Percentiles rank a stretch among this genome's conserved stretches.
Conservation (phyloP, 2,888 invertebrate genomes). For the Julus scandinavius region DNA sequence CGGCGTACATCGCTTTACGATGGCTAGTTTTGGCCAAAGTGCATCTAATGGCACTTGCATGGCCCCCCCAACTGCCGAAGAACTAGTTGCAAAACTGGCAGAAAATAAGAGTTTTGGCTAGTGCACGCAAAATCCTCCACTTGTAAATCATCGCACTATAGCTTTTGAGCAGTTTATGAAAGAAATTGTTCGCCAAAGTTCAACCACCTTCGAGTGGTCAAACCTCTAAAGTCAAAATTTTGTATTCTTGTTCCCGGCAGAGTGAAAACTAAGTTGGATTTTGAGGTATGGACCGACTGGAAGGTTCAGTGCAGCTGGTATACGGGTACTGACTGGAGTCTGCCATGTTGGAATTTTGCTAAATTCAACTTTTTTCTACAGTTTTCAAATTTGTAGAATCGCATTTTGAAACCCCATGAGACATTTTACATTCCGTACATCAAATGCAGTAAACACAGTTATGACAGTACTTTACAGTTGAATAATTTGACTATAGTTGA, state of each 20-base stretch:
- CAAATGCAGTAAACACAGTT: no score
- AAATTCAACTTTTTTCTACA: no score
- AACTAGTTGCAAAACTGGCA: background rate
- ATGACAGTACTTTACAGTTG: no score
- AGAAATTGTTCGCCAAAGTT: background rate
- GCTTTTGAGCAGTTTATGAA: background rate
- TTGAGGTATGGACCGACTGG: background rate
- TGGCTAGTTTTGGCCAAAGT: constrained; percentile 1
- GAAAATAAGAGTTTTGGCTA: background rate
- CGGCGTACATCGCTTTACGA: background rate
- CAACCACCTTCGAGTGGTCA: constrained; percentile 8
- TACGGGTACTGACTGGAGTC: background rate
- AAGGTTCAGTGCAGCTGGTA: background rate
- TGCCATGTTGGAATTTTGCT: no score
- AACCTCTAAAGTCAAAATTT: background rate
- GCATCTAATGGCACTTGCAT: background rate
- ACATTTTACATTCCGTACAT: no score
- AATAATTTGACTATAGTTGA: no score
- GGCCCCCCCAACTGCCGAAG: background rate
- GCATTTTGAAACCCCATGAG: no score
- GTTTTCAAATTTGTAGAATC: no score
- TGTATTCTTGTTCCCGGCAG: background rate
- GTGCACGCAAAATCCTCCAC: background rate
- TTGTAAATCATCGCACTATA: background rate
- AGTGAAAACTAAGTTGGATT: background rate